These are phyloP conservation scores for Trididemnum nubilum DNA, from an alignment of 23 tunicate species.

Conservation along the genomic window DNA sequence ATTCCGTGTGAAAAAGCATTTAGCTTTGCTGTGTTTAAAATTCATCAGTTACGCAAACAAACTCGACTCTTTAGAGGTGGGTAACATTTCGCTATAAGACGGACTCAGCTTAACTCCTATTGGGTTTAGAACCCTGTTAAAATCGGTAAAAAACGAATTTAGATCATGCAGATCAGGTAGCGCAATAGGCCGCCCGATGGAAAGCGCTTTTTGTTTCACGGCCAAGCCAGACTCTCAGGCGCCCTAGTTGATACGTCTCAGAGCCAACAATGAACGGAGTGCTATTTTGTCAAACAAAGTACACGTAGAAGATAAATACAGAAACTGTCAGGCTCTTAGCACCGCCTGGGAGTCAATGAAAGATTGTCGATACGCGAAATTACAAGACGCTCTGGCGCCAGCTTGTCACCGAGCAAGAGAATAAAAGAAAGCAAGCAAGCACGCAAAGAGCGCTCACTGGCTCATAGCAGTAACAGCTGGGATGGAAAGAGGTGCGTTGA, in stretches of 20 bases:
- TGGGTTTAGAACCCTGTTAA: constrained; percentile 13
- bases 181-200: background rate
- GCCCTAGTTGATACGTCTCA: constrained; percentile 48
- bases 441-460: background rate
- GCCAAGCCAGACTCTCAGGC: constrained; percentile 46
- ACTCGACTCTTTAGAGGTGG: background rate
- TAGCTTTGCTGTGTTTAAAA: background rate
- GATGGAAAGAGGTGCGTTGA: constrained; percentile 29
- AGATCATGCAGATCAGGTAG: constrained; percentile 17
- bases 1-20: background rate
- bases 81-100: background rate
- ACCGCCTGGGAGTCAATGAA: constrained; percentile 53
- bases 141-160: constrained; percentile 11
- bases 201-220: constrained; percentile 38
- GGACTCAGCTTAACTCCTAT: background rate
- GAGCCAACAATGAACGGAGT: constrained; percentile 36
- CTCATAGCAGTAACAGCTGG: constrained; percentile 60
- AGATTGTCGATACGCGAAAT: constrained; percentile 46
- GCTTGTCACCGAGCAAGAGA: constrained; percentile 29
- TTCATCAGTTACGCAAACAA: background rate
- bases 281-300: constrained; percentile 43
- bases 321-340: constrained; percentile 45
- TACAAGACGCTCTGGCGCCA: constrained; percentile 73
- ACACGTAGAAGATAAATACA: constrained; percentile 45
- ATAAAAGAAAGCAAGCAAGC: constrained; percentile 55